A percentile compares a stretch with the other conserved stretches of the same genome.
Conservation (phyloP, 2,113 vertebrate genomes). For the Trochalopteron elliotii region DNA sequence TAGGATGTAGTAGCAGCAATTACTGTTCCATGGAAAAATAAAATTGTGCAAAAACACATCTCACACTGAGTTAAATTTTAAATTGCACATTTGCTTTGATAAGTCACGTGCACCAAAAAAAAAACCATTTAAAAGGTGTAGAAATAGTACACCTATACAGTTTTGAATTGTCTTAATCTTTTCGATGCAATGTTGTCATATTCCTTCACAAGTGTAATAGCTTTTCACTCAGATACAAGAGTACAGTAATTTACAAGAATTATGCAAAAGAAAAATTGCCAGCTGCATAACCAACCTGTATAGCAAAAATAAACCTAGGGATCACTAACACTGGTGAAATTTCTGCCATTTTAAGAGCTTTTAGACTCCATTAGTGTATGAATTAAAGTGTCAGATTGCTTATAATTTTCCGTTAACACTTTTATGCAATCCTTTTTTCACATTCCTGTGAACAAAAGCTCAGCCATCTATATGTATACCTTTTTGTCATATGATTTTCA, state of each 20-base stretch:
- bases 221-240: slow-evolving; percentile 9
- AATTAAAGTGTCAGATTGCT: slow-evolving; percentile 52
- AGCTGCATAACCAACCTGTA: slow-evolving; percentile 36
- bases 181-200: not conserved
- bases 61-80: not conserved
- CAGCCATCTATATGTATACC: not conserved
- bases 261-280: slow-evolving; percentile 22
- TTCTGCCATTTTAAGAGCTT: slow-evolving; percentile 66
- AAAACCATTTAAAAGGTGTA: not conserved
- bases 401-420: slow-evolving; percentile 54
- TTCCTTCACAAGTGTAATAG: slow-evolving; percentile 5
- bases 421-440: slow-evolving; percentile 18
- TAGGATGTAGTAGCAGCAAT: not conserved
- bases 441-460: not conserved
- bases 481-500: not conserved
- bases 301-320: slow-evolving; percentile 52
- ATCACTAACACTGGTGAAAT: slow-evolving; percentile 46
- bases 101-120: not conserved
- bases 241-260: slow-evolving; percentile 50
- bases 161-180: not conserved
- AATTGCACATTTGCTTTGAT: not conserved
- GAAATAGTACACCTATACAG: not conserved
- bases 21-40: not conserved
- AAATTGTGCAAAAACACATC: not conserved
- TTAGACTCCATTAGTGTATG: slow-evolving; percentile 62